Conservation (phyloP, 2,797 vertebrate genomes). For the Phrynocephalus vlangalii region DNA sequence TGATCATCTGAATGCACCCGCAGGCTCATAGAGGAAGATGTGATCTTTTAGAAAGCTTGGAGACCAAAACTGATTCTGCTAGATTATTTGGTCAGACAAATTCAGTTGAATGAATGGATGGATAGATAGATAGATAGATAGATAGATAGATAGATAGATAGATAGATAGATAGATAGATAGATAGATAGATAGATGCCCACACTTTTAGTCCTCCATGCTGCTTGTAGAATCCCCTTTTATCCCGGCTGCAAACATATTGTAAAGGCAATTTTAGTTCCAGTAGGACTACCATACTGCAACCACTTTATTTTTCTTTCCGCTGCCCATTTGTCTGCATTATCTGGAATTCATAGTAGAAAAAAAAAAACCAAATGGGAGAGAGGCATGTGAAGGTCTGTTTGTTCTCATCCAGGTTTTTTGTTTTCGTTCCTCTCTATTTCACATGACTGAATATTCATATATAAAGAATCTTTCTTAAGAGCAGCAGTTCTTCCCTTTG, state of each 20-base stretch:
- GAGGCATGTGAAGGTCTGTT: constrained; percentile 4
- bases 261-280: constrained; percentile 30
- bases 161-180: background rate
- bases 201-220: background rate
- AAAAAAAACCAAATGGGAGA: background rate
- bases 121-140: background rate
- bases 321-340: constrained; percentile 36
- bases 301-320: constrained; percentile 21
- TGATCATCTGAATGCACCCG: too few species aligned
- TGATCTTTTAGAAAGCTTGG: too few species aligned
- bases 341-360: constrained; percentile 38
- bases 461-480: constrained; percentile 66
- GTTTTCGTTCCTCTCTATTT: constrained; percentile 47
- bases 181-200: background rate
- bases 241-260: constrained; percentile 17
- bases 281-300: accelerated
- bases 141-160: background rate
- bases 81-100: background rate
- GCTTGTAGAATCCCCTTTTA: background rate
- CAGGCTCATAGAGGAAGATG: too few species aligned
- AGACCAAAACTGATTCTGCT: background rate
- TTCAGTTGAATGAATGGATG: too few species aligned
- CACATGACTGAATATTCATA: constrained; percentile 53
- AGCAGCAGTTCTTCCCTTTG: constrained; percentile 62
- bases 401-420: constrained; percentile 40